Conservation (phyloP, 2,888 invertebrate genomes). For the Drosophila picticornis region DNA sequence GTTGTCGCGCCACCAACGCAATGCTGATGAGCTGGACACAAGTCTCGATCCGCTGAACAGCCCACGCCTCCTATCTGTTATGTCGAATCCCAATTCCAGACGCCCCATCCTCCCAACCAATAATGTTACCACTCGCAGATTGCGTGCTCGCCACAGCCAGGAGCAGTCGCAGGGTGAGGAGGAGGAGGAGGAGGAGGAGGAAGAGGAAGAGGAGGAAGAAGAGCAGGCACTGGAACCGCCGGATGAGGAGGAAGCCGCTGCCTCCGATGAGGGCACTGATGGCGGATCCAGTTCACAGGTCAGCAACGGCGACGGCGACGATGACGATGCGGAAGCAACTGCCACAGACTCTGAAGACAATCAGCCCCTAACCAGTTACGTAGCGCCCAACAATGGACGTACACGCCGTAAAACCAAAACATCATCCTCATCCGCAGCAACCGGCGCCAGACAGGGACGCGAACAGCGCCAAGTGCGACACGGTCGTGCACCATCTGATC, state of each 20-base stretch:
- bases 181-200: conserved; percentile 66
- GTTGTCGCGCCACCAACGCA: conserved; percentile 84
- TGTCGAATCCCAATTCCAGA: conserved; percentile 78
- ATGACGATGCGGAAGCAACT: conserved; percentile 68
- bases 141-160: conserved; percentile 80
- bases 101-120: conserved; percentile 77
- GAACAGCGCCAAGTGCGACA: conserved; percentile 57
- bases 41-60: conserved; percentile 77
- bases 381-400: conserved; percentile 69
- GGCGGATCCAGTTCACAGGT: conserved; percentile 77
- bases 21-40: conserved; percentile 83
- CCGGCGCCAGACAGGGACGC: conserved; percentile 44
- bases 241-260: conserved; percentile 73
- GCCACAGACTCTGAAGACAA: conserved; percentile 85
- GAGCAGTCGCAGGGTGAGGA: conserved; percentile 70
- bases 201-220: conserved; percentile 66
- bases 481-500: conserved; percentile 57
- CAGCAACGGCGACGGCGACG: conserved; percentile 40
- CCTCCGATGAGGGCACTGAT: conserved; percentile 83
- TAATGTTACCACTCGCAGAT: conserved; percentile 59
- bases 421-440: conserved; percentile 48
- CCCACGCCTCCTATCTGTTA: conserved; percentile 58
- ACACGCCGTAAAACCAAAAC: conserved; percentile 55
- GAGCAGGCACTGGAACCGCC: conserved; percentile 41
- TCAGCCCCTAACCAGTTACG: conserved; percentile 85